Evolutionary conservation across 2,113 vertebrate species (phyloP).

Genomic region (Azemiops feae): DNA sequence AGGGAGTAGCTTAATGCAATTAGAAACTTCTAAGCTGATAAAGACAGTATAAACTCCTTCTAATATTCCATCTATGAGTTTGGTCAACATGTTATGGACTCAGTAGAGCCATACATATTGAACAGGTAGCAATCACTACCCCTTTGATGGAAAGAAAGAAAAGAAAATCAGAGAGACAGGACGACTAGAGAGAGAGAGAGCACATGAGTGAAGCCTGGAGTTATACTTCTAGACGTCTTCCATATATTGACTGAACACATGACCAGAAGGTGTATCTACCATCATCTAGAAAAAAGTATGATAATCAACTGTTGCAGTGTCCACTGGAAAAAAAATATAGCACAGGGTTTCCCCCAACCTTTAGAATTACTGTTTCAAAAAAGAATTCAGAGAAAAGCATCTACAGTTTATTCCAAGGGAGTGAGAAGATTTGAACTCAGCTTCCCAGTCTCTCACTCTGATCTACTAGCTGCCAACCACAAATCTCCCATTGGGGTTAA

Average conservation of each 20-base stretch:
- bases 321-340: neutral
- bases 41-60: neutral
- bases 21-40: neutral
- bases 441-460: neutral
- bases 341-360: neutral
- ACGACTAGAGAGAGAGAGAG: neutral
- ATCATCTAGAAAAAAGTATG: neutral
- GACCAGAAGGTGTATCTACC: neutral
- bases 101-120: neutral
- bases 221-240: neutral
- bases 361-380: neutral
- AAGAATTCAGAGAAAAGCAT: neutral
- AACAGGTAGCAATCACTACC: neutral
- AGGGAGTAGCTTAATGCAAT: neutral
- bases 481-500: neutral
- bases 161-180: neutral
- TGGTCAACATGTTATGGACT: neutral
- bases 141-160: neutral
- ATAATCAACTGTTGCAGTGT: neutral
- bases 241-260: neutral
- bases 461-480: neutral
- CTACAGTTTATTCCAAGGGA: neutral
- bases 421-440: neutral
- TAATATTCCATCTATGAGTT: neutral
- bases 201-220: neutral